Evolutionary conservation across 1,140 invertebrate genomes (phyloP), one percentile per base, ranked within the genome.

Genomic region (Pomphorhynchus laevis): DNA sequence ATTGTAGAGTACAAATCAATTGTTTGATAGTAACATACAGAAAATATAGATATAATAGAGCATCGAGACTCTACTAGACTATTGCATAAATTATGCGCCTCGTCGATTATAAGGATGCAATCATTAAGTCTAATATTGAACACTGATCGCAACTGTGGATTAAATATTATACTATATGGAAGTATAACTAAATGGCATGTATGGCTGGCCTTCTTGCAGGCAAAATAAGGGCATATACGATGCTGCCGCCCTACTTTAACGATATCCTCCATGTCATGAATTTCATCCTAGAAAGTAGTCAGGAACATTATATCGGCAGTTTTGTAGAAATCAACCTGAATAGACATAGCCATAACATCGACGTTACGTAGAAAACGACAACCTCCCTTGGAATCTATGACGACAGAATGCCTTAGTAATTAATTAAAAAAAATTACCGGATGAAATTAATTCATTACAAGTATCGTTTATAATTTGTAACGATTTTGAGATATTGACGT

Each of bases 81-180:
- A n/a, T 89, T 75, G 16, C 86, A 58, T 5, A 95, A 62, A 61
- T 93, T 93, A 49, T 95, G 86, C 5, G 84, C 86, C 59, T 95
- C 86, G 55, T 95, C 86, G 34, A 95, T 68, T 44, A 95, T 72
- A 1, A 95, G 57, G 32, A 93, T 60, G 53, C 73, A 75, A 43
- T 71, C 67, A 49, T 71, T 66, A 4, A 91, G 51, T 45, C 70
- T 65, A 5, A 95, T 68, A n/a, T 72, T 71, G 52, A 67, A 67
- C 1, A 74, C 71, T 45, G 70, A 64, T 47, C 86, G 62, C 1
- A 82, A 84, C 8, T 62, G 63, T 51, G 69, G 69, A 53, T 86
- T 80, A 5, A 93, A 62, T 38, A 95, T 62, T 20, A 72, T 57
- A 41, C 62, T 59, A 46, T 63, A 63, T 3, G 61, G 61, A 6